Evolutionary conservation across 2,888 invertebrate species (phyloP).

Genomic region (Chymomyza fuscimana): DNA sequence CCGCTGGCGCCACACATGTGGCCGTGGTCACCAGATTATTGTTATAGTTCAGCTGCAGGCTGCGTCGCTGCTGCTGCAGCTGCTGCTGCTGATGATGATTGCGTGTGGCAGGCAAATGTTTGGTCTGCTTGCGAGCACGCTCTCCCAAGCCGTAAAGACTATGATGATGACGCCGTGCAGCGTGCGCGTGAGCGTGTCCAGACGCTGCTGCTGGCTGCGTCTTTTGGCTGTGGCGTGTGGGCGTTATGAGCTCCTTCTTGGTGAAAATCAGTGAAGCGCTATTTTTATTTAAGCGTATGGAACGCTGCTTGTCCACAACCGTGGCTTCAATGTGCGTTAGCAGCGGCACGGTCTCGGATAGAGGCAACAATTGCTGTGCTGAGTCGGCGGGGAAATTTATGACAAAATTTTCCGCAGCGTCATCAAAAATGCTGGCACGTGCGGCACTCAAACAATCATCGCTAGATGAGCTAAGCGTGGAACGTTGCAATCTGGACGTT

Average conservation of each 20-base stretch:
- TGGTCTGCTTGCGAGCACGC: constrained; percentile 53
- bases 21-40: constrained; percentile 73
- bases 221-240: background rate
- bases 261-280: constrained; percentile 79
- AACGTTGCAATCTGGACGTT: constrained; percentile 33
- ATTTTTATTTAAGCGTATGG: constrained; percentile 77
- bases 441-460: constrained; percentile 56
- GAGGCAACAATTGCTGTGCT: constrained; percentile 64
- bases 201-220: background rate
- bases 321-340: constrained; percentile 76
- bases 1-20: constrained; percentile 43
- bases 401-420: constrained; percentile 76
- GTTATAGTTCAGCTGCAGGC: constrained; percentile 77
- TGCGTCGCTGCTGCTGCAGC: constrained; percentile 74
- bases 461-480: constrained; percentile 54
- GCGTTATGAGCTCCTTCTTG: constrained; percentile 66
- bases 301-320: constrained; percentile 73
- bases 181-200: constrained; percentile 25
- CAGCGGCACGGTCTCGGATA: constrained; percentile 78
- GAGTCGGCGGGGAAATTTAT: constrained; percentile 77
- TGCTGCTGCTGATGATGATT: constrained; percentile 58
- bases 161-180: constrained; percentile 58
- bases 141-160: constrained; percentile 50
- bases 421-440: constrained; percentile 68
- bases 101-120: constrained; percentile 61